phyloP scores from a whole-genome alignment of 2,888 invertebrate species.

The Phytoseiulus persimilis region DNA sequence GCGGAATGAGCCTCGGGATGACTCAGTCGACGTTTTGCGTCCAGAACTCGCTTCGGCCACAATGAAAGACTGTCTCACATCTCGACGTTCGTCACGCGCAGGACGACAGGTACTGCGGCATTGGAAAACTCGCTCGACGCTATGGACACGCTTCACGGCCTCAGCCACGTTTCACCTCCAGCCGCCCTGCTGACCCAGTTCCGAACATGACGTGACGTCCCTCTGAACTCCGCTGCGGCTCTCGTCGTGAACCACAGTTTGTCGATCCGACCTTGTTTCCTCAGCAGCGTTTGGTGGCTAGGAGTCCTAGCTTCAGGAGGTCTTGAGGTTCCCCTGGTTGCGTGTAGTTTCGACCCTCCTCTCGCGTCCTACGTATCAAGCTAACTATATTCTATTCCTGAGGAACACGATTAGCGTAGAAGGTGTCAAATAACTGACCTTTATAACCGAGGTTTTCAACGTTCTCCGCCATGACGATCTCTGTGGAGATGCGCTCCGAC shows the following conservation, averaged over 20 bases:
- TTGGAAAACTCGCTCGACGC: background rate
- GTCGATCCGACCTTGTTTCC: too few species aligned
- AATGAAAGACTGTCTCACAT: too few species aligned
- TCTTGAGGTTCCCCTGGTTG: background rate
- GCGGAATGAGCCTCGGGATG: too few species aligned
- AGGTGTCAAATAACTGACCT: constrained; percentile 29
- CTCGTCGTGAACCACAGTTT: background rate
- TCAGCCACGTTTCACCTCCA: background rate
- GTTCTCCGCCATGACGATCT: constrained; percentile 21
- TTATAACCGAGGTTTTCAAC: constrained; percentile 21
- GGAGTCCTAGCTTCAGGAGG: too few species aligned
- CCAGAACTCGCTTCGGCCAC: too few species aligned
- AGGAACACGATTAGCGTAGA: background rate
- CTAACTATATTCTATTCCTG: too few species aligned
- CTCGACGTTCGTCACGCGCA: too few species aligned
- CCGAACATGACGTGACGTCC: background rate
- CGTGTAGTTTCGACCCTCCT: background rate
- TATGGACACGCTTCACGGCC: background rate
- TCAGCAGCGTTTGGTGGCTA: too few species aligned
- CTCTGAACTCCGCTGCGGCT: background rate
- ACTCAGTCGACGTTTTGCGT: too few species aligned
- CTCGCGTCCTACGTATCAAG: background rate
- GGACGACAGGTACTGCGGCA: too few species aligned
- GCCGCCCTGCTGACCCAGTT: background rate
- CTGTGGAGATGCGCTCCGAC: background rate